Base-by-base conservation (phyloP, 2,113 vertebrate species). In the Pandion haliaetus region DNA sequence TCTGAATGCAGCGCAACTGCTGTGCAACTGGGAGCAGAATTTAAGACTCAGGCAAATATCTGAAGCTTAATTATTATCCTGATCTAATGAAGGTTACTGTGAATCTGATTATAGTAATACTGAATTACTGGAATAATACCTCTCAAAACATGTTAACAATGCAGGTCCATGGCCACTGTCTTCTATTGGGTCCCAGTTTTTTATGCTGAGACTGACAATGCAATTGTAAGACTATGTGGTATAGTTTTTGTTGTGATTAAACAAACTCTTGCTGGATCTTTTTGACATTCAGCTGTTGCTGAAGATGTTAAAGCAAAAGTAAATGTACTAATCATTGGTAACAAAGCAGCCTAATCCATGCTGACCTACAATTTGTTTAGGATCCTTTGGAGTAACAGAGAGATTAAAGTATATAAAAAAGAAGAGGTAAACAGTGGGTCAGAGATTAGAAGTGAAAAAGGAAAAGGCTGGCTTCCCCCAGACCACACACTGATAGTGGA, bases 401-500 rank as follows among this genome's bases (percentile, higher is more conserved):
- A 99, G 99, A 99, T 99, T 99, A 99, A 98, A 98, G 98, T 98
- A 98, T 98, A 98, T 98, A 88, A 96, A 98, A 98, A 98, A 96
- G 92, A 98, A 98, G 98, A 98, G 95, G 97, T 98, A 99, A 98
- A 98, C 97, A 99, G 97, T 98, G 95, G 85, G 96, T 98, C 97
- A 98, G 98, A 99, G 99, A 99, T 99, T 99, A 99, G 98, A 98
- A 98, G 78, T 98, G 98, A 98, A 98, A 98, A 98, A 98, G 96
- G 98, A 97, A 98, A 98, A 97, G 97, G 83, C 97, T 97, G 97
- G 93, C 96, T 97, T 98, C 92, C 97, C 98, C 76, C 79, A 97
- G 99, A 99, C 99, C 99, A 99, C 99, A 99, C 99, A 99, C 99
- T 99, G 98, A 98, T 98, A 99, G 98, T 96, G 98, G 97, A 98